Base-by-base conservation (phyloP, 1,140 invertebrate species). In the Patella vulgata region DNA sequence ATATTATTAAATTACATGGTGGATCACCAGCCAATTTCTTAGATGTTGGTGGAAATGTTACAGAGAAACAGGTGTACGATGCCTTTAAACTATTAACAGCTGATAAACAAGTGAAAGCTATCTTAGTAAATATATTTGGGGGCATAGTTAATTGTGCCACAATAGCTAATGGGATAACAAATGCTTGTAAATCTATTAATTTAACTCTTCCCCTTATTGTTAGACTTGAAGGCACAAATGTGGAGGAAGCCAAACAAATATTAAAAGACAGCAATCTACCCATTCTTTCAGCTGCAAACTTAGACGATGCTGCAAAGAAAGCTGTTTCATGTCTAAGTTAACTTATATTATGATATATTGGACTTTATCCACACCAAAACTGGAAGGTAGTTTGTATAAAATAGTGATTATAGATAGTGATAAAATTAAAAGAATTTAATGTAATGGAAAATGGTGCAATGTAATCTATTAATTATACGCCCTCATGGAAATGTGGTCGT, bases 111-210 rank as follows among this genome's bases (percentile, higher is more conserved):
- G 96, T 99, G 0, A 95, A 97, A 86, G 91, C 92, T 3, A 93
- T 99, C 71, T 88, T 99, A 55, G 95, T 99, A 0, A 99, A 99
- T 86, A 95, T 99, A 3, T 99, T 99, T 87, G 97, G 95, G 63
- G 97, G 97, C 68, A 99, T 99, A 80, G 96, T 99, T 0, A 98
- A 99, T 85, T 99, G 97, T 88, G 93, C 91, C 2, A 98, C 91
- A 5, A 94, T 99, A 81, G 97, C 97, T 2, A 94, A 91, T 76
- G 97, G 97, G 48, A 94, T 99, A 70, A 91, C 98, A 1, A 88
- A 91, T 60, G 97, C 97, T 25, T 92, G 91, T 68, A 90, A 90
- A 81, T 90, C 89, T 60, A 90, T 94, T 46, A 85, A 91, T 47
- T 86, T 98, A 0, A 89, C 90, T 76, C 89, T 98, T 58, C 97